These are phyloP conservation scores for Rhodinocichla rosea DNA, from an alignment of 2,113 vertebrate genomes.

Conservation along the genomic window DNA sequence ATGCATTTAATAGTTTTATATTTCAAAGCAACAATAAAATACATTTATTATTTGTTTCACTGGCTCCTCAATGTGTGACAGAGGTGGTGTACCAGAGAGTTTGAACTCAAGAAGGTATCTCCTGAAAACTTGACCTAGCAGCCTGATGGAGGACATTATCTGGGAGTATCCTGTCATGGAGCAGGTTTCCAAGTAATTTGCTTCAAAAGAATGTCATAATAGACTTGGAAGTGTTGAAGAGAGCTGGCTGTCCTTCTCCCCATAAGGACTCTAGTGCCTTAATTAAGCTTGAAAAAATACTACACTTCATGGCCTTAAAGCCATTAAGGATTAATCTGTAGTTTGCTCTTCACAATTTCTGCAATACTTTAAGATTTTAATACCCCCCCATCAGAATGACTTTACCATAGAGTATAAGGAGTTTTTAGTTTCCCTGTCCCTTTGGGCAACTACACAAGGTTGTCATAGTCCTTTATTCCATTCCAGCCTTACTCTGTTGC, in stretches of 20 bases:
- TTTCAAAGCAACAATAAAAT: not conserved
- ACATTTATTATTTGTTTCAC: not conserved
- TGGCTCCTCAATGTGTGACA: not conserved
- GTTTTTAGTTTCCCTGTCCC: not conserved
- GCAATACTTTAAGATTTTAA: not conserved
- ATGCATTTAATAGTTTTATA: not conserved
- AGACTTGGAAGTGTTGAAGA: not conserved
- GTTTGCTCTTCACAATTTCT: not conserved
- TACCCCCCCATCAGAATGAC: not conserved
- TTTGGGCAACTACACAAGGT: not conserved
- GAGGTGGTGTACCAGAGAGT: not conserved
- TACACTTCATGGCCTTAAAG: not conserved
- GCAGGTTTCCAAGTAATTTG: not conserved
- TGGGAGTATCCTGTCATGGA: not conserved
- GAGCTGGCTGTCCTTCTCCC: fast-evolving
- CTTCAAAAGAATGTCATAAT: not conserved
- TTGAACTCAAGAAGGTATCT: not conserved
- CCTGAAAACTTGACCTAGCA: not conserved
- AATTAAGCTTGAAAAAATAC: not conserved
- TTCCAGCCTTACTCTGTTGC: not conserved
- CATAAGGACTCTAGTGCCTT: not conserved
- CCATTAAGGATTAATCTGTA: not conserved
- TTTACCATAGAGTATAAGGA: not conserved
- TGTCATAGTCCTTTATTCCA: not conserved
- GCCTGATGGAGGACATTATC: not conserved